These are phyloP conservation scores for Criorhina ranunculi DNA, from an alignment of 2,888 invertebrate genomes.

Conservation along the genomic window DNA sequence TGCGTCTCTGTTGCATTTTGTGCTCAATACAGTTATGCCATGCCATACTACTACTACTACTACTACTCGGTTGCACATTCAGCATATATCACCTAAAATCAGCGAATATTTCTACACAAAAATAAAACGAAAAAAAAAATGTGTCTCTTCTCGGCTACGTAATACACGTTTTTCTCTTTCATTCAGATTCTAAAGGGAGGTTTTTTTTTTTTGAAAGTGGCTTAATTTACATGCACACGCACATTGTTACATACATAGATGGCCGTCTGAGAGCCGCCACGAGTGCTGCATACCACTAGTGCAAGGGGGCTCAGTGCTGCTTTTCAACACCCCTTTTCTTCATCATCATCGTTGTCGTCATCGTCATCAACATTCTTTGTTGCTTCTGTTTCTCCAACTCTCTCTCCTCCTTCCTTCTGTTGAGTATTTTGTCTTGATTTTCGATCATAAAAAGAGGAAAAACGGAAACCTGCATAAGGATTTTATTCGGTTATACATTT, in stretches of 20 bases:
- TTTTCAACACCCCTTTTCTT: conserved; percentile 44
- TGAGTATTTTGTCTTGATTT: conserved; percentile 22
- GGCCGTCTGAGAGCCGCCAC: conserved; percentile 57
- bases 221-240: conserved; percentile 63
- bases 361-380: conserved; percentile 29
- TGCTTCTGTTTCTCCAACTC: neutral
- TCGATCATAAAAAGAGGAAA: conserved; percentile 15
- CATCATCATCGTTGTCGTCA: conserved; percentile 4
- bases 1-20: conserved; percentile 26
- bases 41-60: conserved; percentile 4
- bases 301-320: conserved; percentile 32
- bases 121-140: conserved; percentile 25
- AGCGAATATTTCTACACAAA: conserved; percentile 8
- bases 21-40: conserved; percentile 12
- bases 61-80: conserved; percentile 18
- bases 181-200: conserved; percentile 30
- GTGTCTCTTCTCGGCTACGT: conserved; percentile 22
- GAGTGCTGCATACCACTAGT: conserved; percentile 61
- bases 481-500: conserved; percentile 47
- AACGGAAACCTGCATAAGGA: conserved; percentile 33
- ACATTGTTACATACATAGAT: conserved; percentile 34
- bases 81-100: conserved; percentile 48
- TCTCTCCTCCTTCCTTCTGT: conserved; percentile 6
- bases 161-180: conserved; percentile 26
- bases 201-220: conserved; percentile 53